Percentiles rank a stretch among this genome's conserved stretches.
Conservation (phyloP, 2,113 vertebrate species). For the Chlorodrepanis virens region DNA sequence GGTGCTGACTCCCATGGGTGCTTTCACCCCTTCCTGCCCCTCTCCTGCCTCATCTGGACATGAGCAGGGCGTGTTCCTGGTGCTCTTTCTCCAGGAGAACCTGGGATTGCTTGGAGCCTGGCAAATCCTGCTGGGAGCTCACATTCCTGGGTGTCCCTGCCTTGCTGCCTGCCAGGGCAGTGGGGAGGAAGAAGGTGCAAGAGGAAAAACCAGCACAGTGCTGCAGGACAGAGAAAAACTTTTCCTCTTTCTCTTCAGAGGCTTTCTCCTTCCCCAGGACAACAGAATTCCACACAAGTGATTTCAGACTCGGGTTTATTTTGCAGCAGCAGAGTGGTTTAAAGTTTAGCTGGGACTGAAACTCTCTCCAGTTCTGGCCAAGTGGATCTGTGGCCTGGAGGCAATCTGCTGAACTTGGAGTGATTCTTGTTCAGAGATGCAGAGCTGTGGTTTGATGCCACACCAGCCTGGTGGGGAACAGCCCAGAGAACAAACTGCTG, state of each 20-base stretch:
- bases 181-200: neutral
- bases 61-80: accelerated
- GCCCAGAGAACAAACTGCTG: neutral
- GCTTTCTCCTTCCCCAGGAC: neutral
- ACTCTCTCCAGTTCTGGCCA: neutral
- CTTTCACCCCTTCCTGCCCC: neutral
- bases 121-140: neutral
- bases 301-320: neutral
- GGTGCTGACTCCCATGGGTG: neutral
- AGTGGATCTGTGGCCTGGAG: neutral
- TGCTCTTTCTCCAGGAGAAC: neutral
- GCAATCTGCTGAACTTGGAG: neutral
- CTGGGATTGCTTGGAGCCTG: neutral
- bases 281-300: too few relatives aligned
- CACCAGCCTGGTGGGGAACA: accelerated
- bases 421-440: neutral
- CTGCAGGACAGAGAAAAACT: neutral
- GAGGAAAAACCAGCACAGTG: neutral
- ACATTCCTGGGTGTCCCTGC: neutral
- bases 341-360: neutral
- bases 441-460: neutral
- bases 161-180: neutral
- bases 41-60: accelerated
- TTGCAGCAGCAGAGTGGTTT: neutral
- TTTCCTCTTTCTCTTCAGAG: neutral